Evolutionary conservation across 2,113 vertebrate species (phyloP).

Genomic region (Atractosteus spatula): DNA sequence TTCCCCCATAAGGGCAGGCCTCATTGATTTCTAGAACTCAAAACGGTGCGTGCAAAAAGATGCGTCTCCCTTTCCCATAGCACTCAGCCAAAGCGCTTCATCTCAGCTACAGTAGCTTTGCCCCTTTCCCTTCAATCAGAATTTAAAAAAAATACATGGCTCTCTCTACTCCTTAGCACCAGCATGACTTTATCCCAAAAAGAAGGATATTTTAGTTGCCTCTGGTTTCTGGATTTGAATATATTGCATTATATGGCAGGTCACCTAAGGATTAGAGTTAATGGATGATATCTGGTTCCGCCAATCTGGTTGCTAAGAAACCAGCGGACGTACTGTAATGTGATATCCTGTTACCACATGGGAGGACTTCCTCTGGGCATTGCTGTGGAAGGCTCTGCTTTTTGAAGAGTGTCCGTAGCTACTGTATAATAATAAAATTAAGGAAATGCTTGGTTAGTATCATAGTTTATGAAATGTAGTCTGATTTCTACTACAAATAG

Average conservation of each 20-base stretch:
- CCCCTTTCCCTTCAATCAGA: no score
- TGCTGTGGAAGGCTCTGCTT: conserved; percentile 27
- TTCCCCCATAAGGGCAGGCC: no score
- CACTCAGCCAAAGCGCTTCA: no score
- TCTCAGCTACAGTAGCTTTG: no score
- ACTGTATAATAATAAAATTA: not conserved
- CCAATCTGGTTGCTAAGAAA: conserved; percentile 36
- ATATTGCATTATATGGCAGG: conserved; percentile 23
- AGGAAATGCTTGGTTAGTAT: not conserved
- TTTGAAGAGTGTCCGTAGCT: not conserved
- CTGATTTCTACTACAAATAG: no score
- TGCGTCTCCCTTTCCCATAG: no score
- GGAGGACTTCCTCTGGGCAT: conserved; percentile 30
- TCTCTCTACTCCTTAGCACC: no score
- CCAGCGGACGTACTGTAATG: conserved; percentile 38
- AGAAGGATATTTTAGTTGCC: not conserved
- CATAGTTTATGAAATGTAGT: no score
- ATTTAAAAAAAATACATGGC: no score
- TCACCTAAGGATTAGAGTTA: conserved; percentile 15
- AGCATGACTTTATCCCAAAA: not conserved
- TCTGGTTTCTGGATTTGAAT: conserved; percentile 11
- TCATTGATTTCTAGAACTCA: no score
- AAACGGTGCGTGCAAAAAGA: no score
- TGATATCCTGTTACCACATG: conserved; percentile 44
- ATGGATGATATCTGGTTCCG: conserved; percentile 41